phyloP scores from a whole-genome alignment of 1,140 invertebrate genomes.

The Fopius arisanus region DNA sequence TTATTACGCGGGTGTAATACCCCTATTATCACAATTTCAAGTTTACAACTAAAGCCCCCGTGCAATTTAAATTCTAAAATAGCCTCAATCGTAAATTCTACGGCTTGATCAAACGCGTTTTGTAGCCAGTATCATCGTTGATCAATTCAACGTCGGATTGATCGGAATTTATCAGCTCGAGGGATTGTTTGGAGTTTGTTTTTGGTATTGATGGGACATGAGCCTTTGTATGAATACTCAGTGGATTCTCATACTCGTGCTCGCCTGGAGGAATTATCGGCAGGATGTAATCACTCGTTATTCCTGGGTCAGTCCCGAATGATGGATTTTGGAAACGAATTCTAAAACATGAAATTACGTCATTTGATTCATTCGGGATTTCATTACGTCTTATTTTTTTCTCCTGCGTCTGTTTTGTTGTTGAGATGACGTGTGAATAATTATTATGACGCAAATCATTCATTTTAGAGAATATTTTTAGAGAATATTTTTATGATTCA shows the following conservation, averaged over 20 bases:
- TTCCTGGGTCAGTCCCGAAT: slow-evolving; percentile 38
- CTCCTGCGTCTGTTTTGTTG: neutral
- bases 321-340: slow-evolving; percentile 60
- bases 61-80: neutral
- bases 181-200: neutral
- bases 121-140: neutral
- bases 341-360: slow-evolving; percentile 38
- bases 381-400: no score
- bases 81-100: neutral
- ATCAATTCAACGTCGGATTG: slow-evolving; percentile 9
- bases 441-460: no score
- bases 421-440: no score
- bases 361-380: slow-evolving; percentile 5
- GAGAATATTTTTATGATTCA: no score
- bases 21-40: neutral
- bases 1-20: neutral
- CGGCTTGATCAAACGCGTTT: neutral
- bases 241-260: slow-evolving; percentile 61
- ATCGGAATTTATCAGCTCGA: slow-evolving; percentile 14
- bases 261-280: slow-evolving; percentile 51
- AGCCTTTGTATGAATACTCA: slow-evolving; percentile 35
- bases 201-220: neutral
- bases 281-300: slow-evolving; percentile 25
- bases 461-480: no score
- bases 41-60: neutral